Percentiles rank a stretch among this genome's conserved stretches.
Evolutionary conservation across 2,113 vertebrate genomes (phyloP).

Genomic region (Macquaria australasica): DNA sequence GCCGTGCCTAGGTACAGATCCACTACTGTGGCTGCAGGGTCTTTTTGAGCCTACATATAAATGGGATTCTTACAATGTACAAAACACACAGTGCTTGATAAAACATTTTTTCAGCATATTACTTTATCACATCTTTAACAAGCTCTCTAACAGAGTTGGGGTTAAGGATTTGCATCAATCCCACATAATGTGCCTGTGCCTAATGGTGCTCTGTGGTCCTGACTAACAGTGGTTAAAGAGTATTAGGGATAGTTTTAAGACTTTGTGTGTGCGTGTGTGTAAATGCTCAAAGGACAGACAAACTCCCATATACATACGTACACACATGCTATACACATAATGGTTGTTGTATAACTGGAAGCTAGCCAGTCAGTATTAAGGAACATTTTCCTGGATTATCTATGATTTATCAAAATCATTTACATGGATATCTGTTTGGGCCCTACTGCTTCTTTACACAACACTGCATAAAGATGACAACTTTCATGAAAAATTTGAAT

Average conservation of each 20-base stretch:
- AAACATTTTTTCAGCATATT: background rate
- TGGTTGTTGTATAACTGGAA: slow-evolving; percentile 16
- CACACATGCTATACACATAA: no score
- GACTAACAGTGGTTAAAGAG: slow-evolving; percentile 18
- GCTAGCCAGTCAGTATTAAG: slow-evolving; percentile 3
- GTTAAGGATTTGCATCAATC: slow-evolving; percentile 43
- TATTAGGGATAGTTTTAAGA: slow-evolving; percentile 47
- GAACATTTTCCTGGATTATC: background rate
- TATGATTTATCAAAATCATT: slow-evolving; percentile 8
- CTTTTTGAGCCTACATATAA: background rate
- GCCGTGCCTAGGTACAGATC: background rate
- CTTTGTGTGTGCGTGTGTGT: background rate
- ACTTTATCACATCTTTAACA: slow-evolving; percentile 7
- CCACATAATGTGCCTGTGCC: slow-evolving; percentile 34
- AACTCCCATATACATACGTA: background rate
- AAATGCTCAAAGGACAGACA: background rate
- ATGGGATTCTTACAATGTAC: background rate
- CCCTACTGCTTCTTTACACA: background rate
- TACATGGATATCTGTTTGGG: background rate
- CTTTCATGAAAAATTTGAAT: background rate
- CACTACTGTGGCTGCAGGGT: background rate
- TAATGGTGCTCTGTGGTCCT: slow-evolving; percentile 21
- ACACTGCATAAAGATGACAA: background rate
- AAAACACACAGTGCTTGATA: background rate
- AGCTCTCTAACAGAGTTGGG: background rate